These are phyloP conservation scores for Dromaius novaehollandiae DNA, from an alignment of 2,113 vertebrate genomes.

Conservation along the genomic window DNA sequence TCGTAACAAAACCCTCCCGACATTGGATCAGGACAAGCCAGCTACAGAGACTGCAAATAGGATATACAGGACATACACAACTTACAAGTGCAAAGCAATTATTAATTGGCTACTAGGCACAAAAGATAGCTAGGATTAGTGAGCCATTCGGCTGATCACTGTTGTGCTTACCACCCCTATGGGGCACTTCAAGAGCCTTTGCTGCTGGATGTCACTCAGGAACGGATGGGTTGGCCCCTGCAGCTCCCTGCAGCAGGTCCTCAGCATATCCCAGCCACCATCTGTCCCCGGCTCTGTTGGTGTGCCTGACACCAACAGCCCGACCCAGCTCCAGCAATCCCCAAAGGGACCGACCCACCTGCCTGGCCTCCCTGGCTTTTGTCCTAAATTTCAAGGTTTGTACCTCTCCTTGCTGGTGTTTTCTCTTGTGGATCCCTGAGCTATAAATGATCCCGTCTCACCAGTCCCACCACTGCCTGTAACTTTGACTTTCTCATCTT, in stretches of 20 bases:
- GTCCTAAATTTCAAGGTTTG: neutral
- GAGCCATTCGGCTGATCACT: neutral
- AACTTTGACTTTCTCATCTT: no score
- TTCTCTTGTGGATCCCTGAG: neutral
- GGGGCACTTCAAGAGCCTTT: neutral
- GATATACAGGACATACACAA: neutral
- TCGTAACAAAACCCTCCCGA: no score
- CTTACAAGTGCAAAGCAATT: neutral
- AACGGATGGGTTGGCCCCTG: neutral
- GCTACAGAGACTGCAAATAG: neutral
- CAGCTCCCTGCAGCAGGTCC: neutral
- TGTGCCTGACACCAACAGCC: neutral
- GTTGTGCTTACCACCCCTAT: neutral
- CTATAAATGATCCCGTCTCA: neutral
- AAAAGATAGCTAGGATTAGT: neutral
- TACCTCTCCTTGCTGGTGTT: neutral
- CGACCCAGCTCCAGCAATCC: no score
- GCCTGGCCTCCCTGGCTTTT: accelerated
- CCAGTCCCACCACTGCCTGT: no score
- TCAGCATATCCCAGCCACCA: no score
- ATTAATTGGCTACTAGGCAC: neutral
- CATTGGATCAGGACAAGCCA: neutral
- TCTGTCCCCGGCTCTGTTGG: no score
- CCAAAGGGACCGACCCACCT: accelerated
- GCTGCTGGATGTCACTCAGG: neutral